These are phyloP conservation scores for Rhopalosiphum maidis DNA, from an alignment of 1,140 invertebrate genomes.

Conservation along the genomic window DNA sequence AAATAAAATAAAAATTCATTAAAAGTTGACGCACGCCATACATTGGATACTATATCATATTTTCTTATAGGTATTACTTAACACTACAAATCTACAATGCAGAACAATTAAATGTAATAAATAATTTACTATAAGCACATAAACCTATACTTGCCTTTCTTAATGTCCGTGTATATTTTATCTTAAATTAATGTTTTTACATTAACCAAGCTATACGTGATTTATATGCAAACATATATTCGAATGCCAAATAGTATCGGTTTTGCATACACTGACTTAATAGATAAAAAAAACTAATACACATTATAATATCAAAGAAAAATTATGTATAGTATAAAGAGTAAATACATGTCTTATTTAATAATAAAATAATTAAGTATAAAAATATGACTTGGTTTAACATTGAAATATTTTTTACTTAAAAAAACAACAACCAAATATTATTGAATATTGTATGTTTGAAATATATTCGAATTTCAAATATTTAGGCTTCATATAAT, in stretches of 20 bases:
- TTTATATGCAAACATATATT: not conserved
- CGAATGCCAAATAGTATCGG: not conserved
- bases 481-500: not conserved
- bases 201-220: not conserved
- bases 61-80: not conserved
- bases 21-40: not conserved
- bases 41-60: not conserved
- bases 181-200: not conserved
- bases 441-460: not conserved
- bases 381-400: not conserved
- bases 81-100: too few species aligned
- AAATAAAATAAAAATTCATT: not conserved
- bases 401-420: not conserved
- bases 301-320: not conserved
- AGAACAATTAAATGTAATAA: not conserved
- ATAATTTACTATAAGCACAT: not conserved
- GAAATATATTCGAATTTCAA: not conserved
- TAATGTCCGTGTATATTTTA: not conserved
- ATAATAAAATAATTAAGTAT: not conserved
- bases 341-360: not conserved
- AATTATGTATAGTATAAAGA: not conserved
- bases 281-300: not conserved
- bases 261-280: not conserved
- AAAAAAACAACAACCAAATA: not conserved
- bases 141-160: not conserved